Percentiles rank a stretch among this genome's conserved stretches.
phyloP scores from a whole-genome alignment of 2,113 vertebrate genomes.

The Vimba vimba region DNA sequence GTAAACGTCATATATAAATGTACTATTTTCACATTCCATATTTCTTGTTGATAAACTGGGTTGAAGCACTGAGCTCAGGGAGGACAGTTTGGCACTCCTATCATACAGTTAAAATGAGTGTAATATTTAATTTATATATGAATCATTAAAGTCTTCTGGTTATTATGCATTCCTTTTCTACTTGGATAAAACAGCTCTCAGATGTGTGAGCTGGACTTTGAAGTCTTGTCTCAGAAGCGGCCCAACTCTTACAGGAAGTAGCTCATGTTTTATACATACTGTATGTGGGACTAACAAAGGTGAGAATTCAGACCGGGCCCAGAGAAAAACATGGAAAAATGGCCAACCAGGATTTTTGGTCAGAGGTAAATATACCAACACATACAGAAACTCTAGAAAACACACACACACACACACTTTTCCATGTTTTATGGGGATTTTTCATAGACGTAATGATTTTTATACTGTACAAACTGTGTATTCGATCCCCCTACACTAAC shows the following conservation, averaged over 20 bases:
- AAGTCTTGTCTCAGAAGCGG: conserved; percentile 82
- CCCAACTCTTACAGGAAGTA: conserved; percentile 80
- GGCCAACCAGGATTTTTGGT: conserved; percentile 67
- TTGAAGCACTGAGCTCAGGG: conserved; percentile 59
- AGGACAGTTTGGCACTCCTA: conserved; percentile 59
- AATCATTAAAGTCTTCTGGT: conserved; percentile 81
- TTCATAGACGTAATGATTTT: too few relatives aligned
- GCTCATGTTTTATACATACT: conserved; percentile 82
- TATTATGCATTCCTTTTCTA: conserved; percentile 85
- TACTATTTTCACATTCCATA: background rate
- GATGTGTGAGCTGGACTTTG: conserved; percentile 82
- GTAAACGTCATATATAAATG: too few relatives aligned
- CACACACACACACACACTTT: conserved; percentile 35
- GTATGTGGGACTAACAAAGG: conserved; percentile 77
- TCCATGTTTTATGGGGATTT: background rate
- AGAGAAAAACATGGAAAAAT: conserved; percentile 58
- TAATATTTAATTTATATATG: conserved; percentile 83
- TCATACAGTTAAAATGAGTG: conserved; percentile 76
- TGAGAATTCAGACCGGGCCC: conserved; percentile 70
- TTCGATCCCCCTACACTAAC: too few relatives aligned
- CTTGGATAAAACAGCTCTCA: conserved; percentile 84
- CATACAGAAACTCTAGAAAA: conserved; percentile 58
- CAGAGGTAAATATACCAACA: conserved; percentile 58
- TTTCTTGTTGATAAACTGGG: conserved; percentile 41
- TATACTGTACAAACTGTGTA: too few relatives aligned